Conservation (phyloP, 23 tunicate species). For the Trididemnum miniatum region DNA sequence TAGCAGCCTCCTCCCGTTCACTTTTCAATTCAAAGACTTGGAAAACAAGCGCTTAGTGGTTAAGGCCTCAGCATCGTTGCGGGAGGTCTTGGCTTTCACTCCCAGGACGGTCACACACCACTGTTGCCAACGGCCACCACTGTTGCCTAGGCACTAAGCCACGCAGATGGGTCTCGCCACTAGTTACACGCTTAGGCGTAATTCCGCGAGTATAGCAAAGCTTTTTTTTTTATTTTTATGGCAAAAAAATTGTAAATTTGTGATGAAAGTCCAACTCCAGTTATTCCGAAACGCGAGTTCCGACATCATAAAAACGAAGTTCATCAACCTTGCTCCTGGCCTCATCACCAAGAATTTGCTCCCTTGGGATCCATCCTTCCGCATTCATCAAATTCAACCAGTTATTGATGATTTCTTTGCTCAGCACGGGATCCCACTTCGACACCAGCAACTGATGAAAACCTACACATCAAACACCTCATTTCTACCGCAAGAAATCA, state of each 20-base stretch:
- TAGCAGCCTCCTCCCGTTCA: too few species aligned
- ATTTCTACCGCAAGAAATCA: too few species aligned
- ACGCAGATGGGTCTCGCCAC: background rate
- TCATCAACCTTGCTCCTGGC: conserved; percentile 87
- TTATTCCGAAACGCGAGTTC: too few species aligned
- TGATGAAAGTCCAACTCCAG: too few species aligned
- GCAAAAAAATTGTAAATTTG: too few species aligned
- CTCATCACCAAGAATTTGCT: conserved; percentile 93
- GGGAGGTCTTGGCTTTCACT: background rate
- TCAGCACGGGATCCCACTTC: conserved; percentile 78
- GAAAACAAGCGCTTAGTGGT: too few species aligned
- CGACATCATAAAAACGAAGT: too few species aligned
- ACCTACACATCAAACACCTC: too few species aligned
- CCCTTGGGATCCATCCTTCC: conserved; percentile 99
- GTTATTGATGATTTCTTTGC: conserved; percentile 64
- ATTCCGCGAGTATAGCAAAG: background rate
- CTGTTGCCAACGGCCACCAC: conserved; percentile 2
- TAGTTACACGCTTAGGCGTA: background rate
- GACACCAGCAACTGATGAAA: conserved; percentile 92
- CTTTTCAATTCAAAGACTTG: too few species aligned
- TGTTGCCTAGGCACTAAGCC: background rate
- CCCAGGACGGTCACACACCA: background rate
- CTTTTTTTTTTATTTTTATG: too few species aligned
- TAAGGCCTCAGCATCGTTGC: too few species aligned
- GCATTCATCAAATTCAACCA: conserved; percentile 82